Evolutionary conservation across 2,113 vertebrate species (phyloP), one percentile per base, ranked within the genome.

Genomic region (Anolis carolinensis): DNA sequence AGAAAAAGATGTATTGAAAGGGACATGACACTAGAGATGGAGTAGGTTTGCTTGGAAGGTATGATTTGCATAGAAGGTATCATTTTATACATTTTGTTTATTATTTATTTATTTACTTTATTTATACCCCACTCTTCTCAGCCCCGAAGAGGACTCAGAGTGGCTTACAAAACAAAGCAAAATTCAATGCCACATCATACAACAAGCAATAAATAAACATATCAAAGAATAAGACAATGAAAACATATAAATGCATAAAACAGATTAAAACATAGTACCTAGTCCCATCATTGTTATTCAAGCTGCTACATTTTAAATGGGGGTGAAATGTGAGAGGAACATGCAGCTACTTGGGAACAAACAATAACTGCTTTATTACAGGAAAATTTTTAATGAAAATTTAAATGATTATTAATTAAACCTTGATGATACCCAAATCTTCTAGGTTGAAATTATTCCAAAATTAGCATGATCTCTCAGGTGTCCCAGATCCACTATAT

Each of bases 401-500:
- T 23, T 2, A 77, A 70, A 87, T 55, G 0, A 59, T 84, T 85
- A 44, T 77, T 0, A 84, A 78, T 88, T 83, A 44, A 82, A 81
- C 7, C 7, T 39, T 48, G 62, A 3, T 10, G 83, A 74, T 87
- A 89, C 59, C 84, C 72, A 89, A 76, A 72, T 75, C 5, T 88
- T 79, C 79, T 86, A 21, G 63, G 39, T 34, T 6, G 68, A 89
- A 92, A 76, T 88, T 91, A 36, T n/a, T 87, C 2, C 1, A 65
- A 93, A 18, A 59, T 91, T 89, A 88, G 87, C 87, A 81, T 89
- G 79, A 27, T 83, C 70, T 88, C 82, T 34, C 25, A 80, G 1
- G 4, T 85, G 81, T 0, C 2, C 44, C 23, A 76, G 9, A 67
- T 86, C 16, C 89, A 18, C 20, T 0, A 0, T 68, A 91, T 50